These are phyloP conservation scores for Andrena praecox DNA, from an alignment of 2,888 invertebrate genomes.

Conservation along the genomic window DNA sequence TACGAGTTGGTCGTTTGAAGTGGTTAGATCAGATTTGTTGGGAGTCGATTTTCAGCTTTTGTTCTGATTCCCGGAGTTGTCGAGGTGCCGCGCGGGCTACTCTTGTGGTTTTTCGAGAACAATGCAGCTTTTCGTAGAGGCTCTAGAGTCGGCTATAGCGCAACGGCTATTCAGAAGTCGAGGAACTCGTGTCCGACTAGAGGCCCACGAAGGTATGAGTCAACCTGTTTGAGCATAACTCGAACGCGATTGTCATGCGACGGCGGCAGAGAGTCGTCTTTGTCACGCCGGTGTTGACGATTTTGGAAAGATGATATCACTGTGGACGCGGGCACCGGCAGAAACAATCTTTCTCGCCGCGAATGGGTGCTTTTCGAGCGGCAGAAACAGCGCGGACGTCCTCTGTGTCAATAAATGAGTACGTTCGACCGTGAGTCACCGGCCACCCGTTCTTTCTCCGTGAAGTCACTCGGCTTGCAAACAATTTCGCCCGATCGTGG, in stretches of 20 bases:
- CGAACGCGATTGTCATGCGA: slow-evolving; percentile 33
- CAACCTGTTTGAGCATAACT: slow-evolving; percentile 13
- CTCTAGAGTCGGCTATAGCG: not conserved
- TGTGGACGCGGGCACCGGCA: slow-evolving; percentile 9
- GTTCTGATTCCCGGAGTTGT: too few relatives aligned
- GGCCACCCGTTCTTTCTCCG: slow-evolving; percentile 50
- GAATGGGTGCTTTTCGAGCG: slow-evolving; percentile 27
- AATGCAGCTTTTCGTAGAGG: not conserved
- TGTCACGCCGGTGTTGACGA: slow-evolving; percentile 46
- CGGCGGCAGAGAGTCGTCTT: slow-evolving; percentile 11
- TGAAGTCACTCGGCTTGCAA: slow-evolving; percentile 45
- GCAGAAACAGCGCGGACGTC: slow-evolving; percentile 13
- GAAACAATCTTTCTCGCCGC: slow-evolving; percentile 12
- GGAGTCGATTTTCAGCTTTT: too few relatives aligned
- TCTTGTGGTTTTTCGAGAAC: not conserved
- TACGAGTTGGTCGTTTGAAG: too few relatives aligned
- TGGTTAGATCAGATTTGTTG: too few relatives aligned
- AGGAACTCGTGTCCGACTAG: not conserved
- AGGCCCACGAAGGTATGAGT: slow-evolving; percentile 21
- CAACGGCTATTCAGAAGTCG: too few relatives aligned
- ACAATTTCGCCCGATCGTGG: slow-evolving; percentile 52
- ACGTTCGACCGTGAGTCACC: slow-evolving; percentile 45
- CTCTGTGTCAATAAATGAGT: slow-evolving; percentile 54
- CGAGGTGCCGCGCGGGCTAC: too few relatives aligned
- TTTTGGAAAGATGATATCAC: slow-evolving; percentile 59